A percentile compares a stretch with the other conserved stretches of the same genome.
These are phyloP conservation scores for Brachionus koreanus DNA, from an alignment of 1,140 invertebrate genomes.

Conservation along the genomic window DNA sequence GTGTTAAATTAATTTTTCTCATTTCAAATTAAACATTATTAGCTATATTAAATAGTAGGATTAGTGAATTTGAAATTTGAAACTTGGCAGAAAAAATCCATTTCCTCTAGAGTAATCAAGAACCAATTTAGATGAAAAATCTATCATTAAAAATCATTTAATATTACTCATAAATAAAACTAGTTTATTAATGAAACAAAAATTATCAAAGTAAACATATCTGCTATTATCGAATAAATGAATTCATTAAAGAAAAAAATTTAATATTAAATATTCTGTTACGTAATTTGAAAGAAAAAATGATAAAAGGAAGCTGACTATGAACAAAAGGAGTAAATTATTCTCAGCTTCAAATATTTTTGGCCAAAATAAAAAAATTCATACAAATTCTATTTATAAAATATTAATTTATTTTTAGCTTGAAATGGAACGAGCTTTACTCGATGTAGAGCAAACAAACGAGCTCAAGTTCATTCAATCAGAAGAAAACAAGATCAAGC, in stretches of 20 bases:
- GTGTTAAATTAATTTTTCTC: background rate
- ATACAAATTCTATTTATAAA: background rate
- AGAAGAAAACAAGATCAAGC: conserved; percentile 28
- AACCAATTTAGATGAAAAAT: background rate
- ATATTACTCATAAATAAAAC: background rate
- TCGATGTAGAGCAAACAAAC: conserved; percentile 37
- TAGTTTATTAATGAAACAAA: background rate
- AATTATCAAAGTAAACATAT: background rate
- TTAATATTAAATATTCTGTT: background rate
- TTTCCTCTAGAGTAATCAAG: background rate
- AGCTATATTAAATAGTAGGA: too few relatives aligned
- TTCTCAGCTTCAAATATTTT: background rate
- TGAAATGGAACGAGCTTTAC: conserved; percentile 41
- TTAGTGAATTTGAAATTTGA: too few relatives aligned
- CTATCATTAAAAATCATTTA: background rate
- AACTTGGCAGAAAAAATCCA: background rate
- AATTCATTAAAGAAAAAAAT: background rate
- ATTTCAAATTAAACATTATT: too few relatives aligned
- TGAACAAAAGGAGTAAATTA: background rate
- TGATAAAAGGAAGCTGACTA: background rate
- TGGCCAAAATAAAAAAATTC: background rate
- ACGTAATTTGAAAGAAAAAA: background rate
- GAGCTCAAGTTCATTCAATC: conserved; percentile 23
- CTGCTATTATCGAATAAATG: background rate
- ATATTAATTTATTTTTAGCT: conserved; percentile 8